A percentile compares a stretch with the other conserved stretches of the same genome.
Evolutionary conservation across 2,888 invertebrate species (phyloP).

Genomic region (Synergus gifuensis): DNA sequence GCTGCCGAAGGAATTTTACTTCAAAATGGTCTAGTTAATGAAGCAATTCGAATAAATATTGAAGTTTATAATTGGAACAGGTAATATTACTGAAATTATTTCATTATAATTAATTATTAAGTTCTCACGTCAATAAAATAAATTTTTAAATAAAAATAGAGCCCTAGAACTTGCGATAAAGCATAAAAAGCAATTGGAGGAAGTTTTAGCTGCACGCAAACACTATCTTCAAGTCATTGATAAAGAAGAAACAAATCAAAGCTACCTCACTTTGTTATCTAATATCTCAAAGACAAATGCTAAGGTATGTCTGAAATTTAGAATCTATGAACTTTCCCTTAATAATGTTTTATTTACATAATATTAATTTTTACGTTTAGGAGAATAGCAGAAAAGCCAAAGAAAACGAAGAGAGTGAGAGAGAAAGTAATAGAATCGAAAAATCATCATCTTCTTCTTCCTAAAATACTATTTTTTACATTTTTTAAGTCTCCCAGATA

Average conservation of each 20-base stretch:
- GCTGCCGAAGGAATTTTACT: conserved; percentile 87
- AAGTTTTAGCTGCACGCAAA: conserved; percentile 84
- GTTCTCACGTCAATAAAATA: neutral
- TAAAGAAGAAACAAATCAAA: conserved; percentile 81
- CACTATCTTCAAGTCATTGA: conserved; percentile 82
- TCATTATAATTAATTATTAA: neutral
- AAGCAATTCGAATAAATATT: conserved; percentile 86
- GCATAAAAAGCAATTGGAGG: conserved; percentile 86
- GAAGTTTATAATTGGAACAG: conserved; percentile 87
- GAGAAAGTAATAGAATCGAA: conserved; percentile 15
- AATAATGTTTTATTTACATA: neutral
- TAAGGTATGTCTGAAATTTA: neutral
- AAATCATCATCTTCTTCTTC: neutral
- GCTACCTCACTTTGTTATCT: conserved; percentile 77
- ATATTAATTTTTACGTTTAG: conserved; percentile 13
- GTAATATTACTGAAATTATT: conserved; percentile 71
- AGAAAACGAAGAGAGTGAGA: conserved; percentile 16
- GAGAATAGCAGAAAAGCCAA: neutral
- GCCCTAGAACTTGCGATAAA: conserved; percentile 87
- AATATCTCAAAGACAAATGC: conserved; percentile 54
- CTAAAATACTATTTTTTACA: neutral
- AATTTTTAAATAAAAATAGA: conserved; percentile 74
- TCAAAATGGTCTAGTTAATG: conserved; percentile 83
- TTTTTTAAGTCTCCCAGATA: neutral
- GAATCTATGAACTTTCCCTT: neutral